These are phyloP conservation scores for Halocynthia roretzi DNA, from an alignment of 23 tunicate genomes.

Conservation along the genomic window DNA sequence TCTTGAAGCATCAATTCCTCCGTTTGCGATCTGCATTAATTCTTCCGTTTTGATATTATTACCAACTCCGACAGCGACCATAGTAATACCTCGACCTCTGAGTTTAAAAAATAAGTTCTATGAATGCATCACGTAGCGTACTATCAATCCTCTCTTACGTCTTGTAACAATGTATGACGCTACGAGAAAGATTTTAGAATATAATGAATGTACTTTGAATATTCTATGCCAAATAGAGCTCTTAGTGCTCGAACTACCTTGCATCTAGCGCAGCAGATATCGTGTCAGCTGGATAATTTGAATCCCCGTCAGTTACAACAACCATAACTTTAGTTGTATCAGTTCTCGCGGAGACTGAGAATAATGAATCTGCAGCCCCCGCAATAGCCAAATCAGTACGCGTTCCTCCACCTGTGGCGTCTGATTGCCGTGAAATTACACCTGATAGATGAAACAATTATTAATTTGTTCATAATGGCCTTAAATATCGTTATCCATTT, in stretches of 20 bases:
- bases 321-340: conserved; percentile 9
- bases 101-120: not conserved
- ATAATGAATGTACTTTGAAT: not conserved
- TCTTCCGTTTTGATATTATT: not conserved
- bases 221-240: not conserved
- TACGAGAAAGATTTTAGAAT: not conserved
- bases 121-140: not conserved
- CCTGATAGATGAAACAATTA: not conserved
- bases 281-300: not conserved
- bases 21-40: conserved; percentile 21
- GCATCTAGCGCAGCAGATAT: not conserved
- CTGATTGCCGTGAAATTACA: not conserved
- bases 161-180: too few species aligned
- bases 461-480: too few species aligned
- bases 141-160: not conserved
- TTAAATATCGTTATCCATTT: too few species aligned
- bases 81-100: conserved; percentile 17
- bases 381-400: conserved; percentile 1
- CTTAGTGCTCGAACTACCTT: not conserved
- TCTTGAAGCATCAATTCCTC: not conserved
- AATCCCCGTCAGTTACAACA: conserved; percentile 11
- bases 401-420: not conserved
- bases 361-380: not conserved
- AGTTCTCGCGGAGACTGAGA: not conserved
- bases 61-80: conserved; percentile 39